Conservation (phyloP, 2,797 vertebrate genomes). For the Sebastes kiyomatsui region DNA sequence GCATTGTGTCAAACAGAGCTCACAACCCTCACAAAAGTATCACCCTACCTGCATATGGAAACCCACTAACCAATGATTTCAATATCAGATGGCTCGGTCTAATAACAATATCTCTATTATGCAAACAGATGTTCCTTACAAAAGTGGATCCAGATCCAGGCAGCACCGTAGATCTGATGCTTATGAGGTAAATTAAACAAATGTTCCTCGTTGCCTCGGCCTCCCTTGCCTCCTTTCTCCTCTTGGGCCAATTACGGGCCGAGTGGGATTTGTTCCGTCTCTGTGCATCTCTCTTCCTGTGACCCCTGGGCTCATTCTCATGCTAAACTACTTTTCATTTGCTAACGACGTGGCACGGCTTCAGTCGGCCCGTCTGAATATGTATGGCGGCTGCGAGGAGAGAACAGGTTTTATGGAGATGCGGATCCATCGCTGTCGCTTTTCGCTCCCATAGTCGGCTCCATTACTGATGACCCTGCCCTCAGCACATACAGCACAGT, state of each 20-base stretch:
- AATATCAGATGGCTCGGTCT: conserved; percentile 66
- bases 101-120: conserved; percentile 67
- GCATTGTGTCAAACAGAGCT: conserved; percentile 32
- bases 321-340: conserved; percentile 84
- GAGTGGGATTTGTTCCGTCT: conserved; percentile 65
- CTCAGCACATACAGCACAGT: conserved; percentile 40
- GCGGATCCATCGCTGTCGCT: conserved; percentile 52
- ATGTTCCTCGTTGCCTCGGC: conserved; percentile 22
- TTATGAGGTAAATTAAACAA: conserved; percentile 50
- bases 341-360: conserved; percentile 81
- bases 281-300: conserved; percentile 43
- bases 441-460: conserved; percentile 39
- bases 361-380: conserved; percentile 79
- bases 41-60: conserved; percentile 44
- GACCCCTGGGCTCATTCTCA: conserved; percentile 78
- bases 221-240: conserved; percentile 23
- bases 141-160: conserved; percentile 30
- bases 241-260: conserved; percentile 53
- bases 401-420: conserved; percentile 76
- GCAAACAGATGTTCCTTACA: conserved; percentile 69
- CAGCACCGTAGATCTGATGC: conserved; percentile 26
- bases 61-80: conserved; percentile 50
- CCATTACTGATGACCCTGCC: conserved; percentile 67
- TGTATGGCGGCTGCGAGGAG: conserved; percentile 57
- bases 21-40: conserved; percentile 24